phyloP scores from a whole-genome alignment of 2,888 invertebrate genomes.

The Bimastos eiseni region DNA sequence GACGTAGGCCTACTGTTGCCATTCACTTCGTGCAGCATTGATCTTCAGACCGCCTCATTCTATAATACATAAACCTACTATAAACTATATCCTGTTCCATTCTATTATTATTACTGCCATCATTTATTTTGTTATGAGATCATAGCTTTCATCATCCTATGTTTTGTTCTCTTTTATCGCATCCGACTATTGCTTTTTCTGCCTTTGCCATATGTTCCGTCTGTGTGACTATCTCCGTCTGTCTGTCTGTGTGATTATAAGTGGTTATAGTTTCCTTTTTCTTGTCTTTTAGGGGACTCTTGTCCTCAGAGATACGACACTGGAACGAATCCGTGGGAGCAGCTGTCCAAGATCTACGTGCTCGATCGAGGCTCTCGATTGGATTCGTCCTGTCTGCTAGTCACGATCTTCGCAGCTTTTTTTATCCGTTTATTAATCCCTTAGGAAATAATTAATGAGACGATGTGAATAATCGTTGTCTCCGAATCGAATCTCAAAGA shows the following conservation, averaged over 20 bases:
- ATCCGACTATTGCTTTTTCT: neutral
- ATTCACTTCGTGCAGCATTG: no score
- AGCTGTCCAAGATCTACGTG: neutral
- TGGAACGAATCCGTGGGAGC: constrained; percentile 19
- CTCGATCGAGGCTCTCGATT: neutral
- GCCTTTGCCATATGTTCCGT: neutral
- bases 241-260: constrained; percentile 24
- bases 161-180: neutral
- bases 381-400: neutral
- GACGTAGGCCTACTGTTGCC: no score
- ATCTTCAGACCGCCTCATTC: no score
- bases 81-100: neutral
- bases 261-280: neutral
- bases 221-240: neutral
- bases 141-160: neutral
- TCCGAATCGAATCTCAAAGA: neutral
- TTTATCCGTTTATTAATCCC: neutral
- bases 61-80: neutral
- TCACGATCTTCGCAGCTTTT: neutral
- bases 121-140: neutral
- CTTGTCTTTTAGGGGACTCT: constrained; percentile 26
- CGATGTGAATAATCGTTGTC: neutral
- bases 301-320: constrained; percentile 31
- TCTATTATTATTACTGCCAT: neutral
- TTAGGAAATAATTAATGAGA: neutral